Base-by-base conservation (phyloP, 2,888 invertebrate species). In the Acleris laterana region DNA sequence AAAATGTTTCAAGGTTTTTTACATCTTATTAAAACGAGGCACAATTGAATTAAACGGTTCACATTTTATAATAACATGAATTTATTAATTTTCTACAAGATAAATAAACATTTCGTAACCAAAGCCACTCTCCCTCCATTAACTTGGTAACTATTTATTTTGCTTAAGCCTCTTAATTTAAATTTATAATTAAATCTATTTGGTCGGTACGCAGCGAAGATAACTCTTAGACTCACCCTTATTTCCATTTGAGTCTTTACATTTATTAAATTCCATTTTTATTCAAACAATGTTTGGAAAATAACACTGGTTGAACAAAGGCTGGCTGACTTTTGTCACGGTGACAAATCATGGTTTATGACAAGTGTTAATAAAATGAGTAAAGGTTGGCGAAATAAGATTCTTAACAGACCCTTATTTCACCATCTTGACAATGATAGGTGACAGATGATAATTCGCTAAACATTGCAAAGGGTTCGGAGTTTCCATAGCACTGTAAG, bases 161-260 rank as follows among this genome's bases (percentile, higher is more conserved):
- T 69, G 67, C 61, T 56, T 53, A 69, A 70, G 44, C 68, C 51
- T 57, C 69, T 56, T 68, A 71, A 77, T 76, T 76, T 77, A 71
- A 74, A 75, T 76, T 74, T 75, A 72, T 74, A 76, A 77, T 75
- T 69, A 69, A 77, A 75, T 73, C 74, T 74, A 71, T 77, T 73
- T 69, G 68, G 70, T 68, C 69, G 71, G 70, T 75, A 51, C 49
- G 60, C 60, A 42, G 50, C 51, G 52, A 19, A 32, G 58, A 32
- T 63, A 52, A 56, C 58, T 58, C 50, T 38, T 46, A 28, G 16
- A 52, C 52, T n/a, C 46, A 32, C 51, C 58, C 51, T 63, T 63
- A 58, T 57, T 46, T 52, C 58, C 46, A 51, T 50, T 16, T 20
- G 25, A 44, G 51, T 58, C 50, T 63, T 58, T 52, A 58, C 51